phyloP scores from a whole-genome alignment of 53 echinoderm and acorn worm species.

The Echinarachnius parma region DNA sequence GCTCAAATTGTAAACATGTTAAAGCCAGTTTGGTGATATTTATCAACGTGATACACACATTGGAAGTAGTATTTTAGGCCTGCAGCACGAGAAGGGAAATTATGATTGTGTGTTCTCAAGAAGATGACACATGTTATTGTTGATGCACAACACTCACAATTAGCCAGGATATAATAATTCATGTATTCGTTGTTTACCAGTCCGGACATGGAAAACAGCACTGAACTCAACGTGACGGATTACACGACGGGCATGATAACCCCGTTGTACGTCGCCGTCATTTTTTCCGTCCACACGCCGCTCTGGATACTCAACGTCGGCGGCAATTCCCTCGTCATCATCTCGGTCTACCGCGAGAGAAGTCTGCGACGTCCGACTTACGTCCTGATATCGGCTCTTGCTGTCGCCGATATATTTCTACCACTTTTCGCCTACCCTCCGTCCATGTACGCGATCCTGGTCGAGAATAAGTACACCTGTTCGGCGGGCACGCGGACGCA shows the following conservation, averaged over 20 bases:
- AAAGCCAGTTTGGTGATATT: too few relatives aligned
- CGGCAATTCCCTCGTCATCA: slow-evolving; percentile 52
- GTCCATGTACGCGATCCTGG: slow-evolving; percentile 50
- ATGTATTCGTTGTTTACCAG: not conserved
- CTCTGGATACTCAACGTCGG: slow-evolving; percentile 35
- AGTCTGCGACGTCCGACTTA: slow-evolving; percentile 41
- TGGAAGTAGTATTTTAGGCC: too few relatives aligned
- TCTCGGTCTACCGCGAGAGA: slow-evolving; percentile 55
- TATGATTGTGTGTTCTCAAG: too few relatives aligned
- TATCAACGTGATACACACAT: too few relatives aligned
- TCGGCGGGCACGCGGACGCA: slow-evolving; percentile 43
- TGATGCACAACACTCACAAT: too few relatives aligned
- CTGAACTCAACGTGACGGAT: slow-evolving; percentile 3
- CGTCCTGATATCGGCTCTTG: slow-evolving; percentile 54
- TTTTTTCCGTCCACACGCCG: slow-evolving; percentile 28
- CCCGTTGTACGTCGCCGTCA: slow-evolving; percentile 30
- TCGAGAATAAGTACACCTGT: slow-evolving; percentile 46
- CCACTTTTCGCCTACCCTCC: slow-evolving; percentile 50
- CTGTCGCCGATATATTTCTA: slow-evolving; percentile 48
- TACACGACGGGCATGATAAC: slow-evolving; percentile 24
- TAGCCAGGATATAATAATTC: too few relatives aligned
- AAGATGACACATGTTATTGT: too few relatives aligned
- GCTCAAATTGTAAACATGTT: too few relatives aligned
- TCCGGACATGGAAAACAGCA: not conserved
- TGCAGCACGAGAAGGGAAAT: too few relatives aligned